Percentiles rank a stretch among this genome's conserved stretches.
phyloP scores from a whole-genome alignment of 2,888 invertebrate species.

The Drosophila ezoana region DNA sequence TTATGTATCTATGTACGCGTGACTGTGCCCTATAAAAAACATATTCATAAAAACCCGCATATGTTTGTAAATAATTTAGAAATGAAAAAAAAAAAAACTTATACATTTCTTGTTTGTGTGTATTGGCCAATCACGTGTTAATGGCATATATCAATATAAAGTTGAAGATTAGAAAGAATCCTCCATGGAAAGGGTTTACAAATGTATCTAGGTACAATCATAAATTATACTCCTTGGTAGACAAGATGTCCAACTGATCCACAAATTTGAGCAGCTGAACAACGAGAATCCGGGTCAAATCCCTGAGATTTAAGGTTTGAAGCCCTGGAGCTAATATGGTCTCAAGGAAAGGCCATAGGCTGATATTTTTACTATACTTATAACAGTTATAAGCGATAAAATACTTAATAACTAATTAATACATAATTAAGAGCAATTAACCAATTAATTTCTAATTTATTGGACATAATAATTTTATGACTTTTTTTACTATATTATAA shows the following conservation, averaged over 20 bases:
- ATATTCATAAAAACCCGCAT: slow-evolving; percentile 6
- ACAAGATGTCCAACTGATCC: too few relatives aligned
- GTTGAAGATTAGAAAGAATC: neutral
- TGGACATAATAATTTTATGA: too few relatives aligned
- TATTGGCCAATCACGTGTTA: slow-evolving; percentile 20
- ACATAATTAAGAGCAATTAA: too few relatives aligned
- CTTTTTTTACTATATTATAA: neutral
- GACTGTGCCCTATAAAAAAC: slow-evolving; percentile 28
- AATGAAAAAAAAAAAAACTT: neutral
- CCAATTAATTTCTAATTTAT: too few relatives aligned
- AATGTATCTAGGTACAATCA: too few relatives aligned
- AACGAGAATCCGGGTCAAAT: too few relatives aligned
- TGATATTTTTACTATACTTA: too few relatives aligned
- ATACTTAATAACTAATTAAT: slow-evolving; percentile 15
- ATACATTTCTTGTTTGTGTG: slow-evolving; percentile 15
- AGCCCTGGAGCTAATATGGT: too few relatives aligned
- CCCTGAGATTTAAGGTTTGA: too few relatives aligned
- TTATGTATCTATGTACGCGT: slow-evolving; percentile 58
- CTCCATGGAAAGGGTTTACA: neutral
- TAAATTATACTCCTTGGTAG: too few relatives aligned
- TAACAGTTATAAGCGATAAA: neutral
- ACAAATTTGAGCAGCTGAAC: too few relatives aligned
- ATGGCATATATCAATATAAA: neutral
- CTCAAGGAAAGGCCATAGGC: too few relatives aligned
- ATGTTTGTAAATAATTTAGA: slow-evolving; percentile 2